A percentile compares a stretch with the other conserved stretches of the same genome.
Conservation (phyloP, 2,888 invertebrate genomes). For the Campoplex capitator region DNA sequence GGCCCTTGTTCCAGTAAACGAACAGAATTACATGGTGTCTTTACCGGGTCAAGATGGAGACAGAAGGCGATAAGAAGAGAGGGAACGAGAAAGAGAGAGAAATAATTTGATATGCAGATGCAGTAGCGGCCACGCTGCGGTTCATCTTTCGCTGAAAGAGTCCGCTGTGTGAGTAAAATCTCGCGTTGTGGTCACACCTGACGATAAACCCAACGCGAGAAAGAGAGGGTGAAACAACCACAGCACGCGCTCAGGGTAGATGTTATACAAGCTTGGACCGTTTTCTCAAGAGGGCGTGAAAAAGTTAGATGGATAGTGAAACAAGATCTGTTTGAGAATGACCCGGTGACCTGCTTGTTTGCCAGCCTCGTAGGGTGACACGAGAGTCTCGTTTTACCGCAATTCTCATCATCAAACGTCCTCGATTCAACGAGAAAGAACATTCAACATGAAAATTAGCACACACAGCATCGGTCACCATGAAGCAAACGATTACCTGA, state of each 20-base stretch:
- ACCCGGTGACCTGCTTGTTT: slow-evolving; percentile 63
- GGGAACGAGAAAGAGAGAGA: not conserved
- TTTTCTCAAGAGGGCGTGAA: slow-evolving; percentile 24
- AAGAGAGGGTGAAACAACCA: slow-evolving; percentile 27
- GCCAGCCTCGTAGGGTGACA: slow-evolving; percentile 22
- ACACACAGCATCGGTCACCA: slow-evolving; percentile 16
- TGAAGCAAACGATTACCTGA: not conserved
- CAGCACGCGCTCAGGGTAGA: slow-evolving; percentile 7
- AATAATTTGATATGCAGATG: slow-evolving; percentile 65
- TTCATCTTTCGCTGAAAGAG: slow-evolving; percentile 23
- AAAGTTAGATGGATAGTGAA: slow-evolving; percentile 11
- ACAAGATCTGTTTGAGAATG: slow-evolving; percentile 43
- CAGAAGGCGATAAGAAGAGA: not conserved
- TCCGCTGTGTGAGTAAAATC: slow-evolving; percentile 35
- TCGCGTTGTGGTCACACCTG: slow-evolving; percentile 42
- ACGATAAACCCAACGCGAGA: not conserved
- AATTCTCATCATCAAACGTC: slow-evolving; percentile 24
- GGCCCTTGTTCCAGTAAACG: not conserved
- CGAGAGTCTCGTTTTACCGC: slow-evolving; percentile 41
- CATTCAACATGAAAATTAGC: slow-evolving; percentile 37
- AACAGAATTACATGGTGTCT: not conserved
- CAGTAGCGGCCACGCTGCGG: slow-evolving; percentile 59
- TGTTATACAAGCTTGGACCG: slow-evolving; percentile 48
- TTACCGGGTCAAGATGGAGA: not conserved
- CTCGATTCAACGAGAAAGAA: slow-evolving; percentile 11